These are phyloP conservation scores for Telmatherina bonti DNA, from an alignment of 2,797 vertebrate species.

Conservation along the genomic window DNA sequence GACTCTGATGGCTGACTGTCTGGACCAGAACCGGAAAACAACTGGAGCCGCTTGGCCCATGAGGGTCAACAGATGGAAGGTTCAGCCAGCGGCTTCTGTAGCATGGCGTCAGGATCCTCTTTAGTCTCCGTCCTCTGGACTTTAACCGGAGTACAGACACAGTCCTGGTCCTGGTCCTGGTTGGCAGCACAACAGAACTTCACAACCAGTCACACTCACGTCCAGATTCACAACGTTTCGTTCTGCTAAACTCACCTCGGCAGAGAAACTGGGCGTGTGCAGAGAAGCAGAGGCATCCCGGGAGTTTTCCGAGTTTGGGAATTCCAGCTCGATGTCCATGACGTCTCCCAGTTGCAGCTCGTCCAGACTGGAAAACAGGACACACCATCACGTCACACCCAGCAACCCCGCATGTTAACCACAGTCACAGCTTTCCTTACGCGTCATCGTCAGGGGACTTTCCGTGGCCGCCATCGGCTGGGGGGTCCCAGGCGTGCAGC, in stretches of 20 bases:
- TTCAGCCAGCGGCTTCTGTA: background rate
- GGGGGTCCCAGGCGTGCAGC: constrained; percentile 95
- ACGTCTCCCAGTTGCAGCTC: constrained; percentile 88
- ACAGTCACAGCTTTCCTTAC: no score
- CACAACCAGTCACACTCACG: background rate
- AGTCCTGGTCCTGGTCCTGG: constrained; percentile 68
- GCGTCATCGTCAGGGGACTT: constrained; percentile 26
- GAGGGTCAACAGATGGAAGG: background rate
- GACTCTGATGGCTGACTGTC: constrained; percentile 21
- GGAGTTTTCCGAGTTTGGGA: constrained; percentile 75
- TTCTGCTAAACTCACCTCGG: constrained; percentile 57
- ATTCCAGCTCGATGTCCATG: constrained; percentile 90
- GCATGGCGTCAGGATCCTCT: constrained; percentile 33
- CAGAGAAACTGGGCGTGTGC: constrained; percentile 10
- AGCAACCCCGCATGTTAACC: background rate
- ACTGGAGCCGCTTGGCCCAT: no score
- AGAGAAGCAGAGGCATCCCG: constrained; percentile 28
- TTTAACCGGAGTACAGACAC: constrained; percentile 71
- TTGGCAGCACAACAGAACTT: constrained; percentile 8
- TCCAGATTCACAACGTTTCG: background rate
- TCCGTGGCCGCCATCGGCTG: constrained; percentile 76
- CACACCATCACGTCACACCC: background rate
- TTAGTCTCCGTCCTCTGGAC: constrained; percentile 62
- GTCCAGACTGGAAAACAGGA: constrained; percentile 71
- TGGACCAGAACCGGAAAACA: constrained; percentile 11